Evolutionary conservation across 2,888 invertebrate genomes (phyloP), one percentile per base, ranked within the genome.

Genomic region (Melanostoma scalare): DNA sequence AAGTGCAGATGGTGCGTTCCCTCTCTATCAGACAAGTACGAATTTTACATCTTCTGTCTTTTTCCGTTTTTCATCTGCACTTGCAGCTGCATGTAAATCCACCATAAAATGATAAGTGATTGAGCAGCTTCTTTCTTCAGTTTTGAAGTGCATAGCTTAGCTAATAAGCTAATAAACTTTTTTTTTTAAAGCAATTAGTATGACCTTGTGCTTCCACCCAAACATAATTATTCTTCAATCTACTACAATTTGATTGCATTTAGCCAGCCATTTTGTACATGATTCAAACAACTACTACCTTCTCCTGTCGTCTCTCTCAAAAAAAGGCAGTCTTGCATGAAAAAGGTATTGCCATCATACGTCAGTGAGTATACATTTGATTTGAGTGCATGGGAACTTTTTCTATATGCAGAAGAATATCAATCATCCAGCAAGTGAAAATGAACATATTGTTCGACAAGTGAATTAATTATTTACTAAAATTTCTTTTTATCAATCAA

Each of bases 381-480:
- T 50, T 52, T 9, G 63, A 73, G 68, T 82, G 77, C 77, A 82
- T 82, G 63, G 58, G 60, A 74, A 69, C 63, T 63, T 73, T 73
- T 58, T 42, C 72, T 50, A 58, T 68, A 33, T 40, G 31, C 30
- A 40, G 48, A 38, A 58, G 42, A 63, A 50, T 48, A 33, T 63
- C 50, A 50, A 38, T 38, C 63, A 20, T 1, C 20, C 63, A 77
- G 60, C 68, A 53, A 73, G 77, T 73, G 73, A 56, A 78, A 73
- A 77, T 53, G 53, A 71, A 56, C 81, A 82, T 81, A 81, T 82
- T 77, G 81, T 56, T 77, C 35, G 48, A n/a, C 42, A 72, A 81
- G 72, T 77, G 72, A 65, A 77, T 40, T 53, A 67, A 65, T 36
- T 33, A 61, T 46, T 68, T 48, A 68, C 63, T 48, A 61, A 72